Conservation (phyloP, 2,888 invertebrate species). For the Leptopilina syphax region DNA sequence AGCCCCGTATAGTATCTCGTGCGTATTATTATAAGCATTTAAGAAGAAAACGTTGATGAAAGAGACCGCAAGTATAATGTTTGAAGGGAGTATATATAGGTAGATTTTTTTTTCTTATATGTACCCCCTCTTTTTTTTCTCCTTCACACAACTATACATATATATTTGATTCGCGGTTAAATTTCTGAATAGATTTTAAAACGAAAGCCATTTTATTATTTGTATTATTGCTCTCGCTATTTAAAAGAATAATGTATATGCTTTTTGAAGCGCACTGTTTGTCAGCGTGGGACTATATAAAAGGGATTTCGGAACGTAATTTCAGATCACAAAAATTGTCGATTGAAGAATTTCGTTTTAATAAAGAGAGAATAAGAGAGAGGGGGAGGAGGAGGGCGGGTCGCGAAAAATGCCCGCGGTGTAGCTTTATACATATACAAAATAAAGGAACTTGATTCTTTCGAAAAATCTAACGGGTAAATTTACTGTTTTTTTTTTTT, state of each 20-base stretch:
- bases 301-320: slow-evolving; percentile 26
- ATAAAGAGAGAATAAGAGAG: not conserved
- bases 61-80: slow-evolving; percentile 56
- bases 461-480: slow-evolving; percentile 20
- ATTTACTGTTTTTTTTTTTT: too few species aligned
- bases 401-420: slow-evolving; percentile 36
- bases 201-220: slow-evolving; percentile 40
- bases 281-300: slow-evolving; percentile 32
- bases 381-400: not conserved
- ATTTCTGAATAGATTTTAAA: slow-evolving; percentile 34
- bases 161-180: slow-evolving; percentile 33
- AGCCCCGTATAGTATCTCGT: slow-evolving; percentile 58
- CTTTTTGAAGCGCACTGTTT: slow-evolving; percentile 8
- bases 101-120: slow-evolving; percentile 52
- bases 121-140: slow-evolving; percentile 43
- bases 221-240: slow-evolving; percentile 8
- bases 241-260: slow-evolving; percentile 33
- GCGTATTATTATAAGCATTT: slow-evolving; percentile 55
- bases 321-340: slow-evolving; percentile 28
- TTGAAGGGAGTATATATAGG: slow-evolving; percentile 52
- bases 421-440: slow-evolving; percentile 14
- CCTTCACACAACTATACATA: not conserved
- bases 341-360: slow-evolving; percentile 25
- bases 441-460: slow-evolving; percentile 10
- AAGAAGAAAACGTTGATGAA: slow-evolving; percentile 55